phyloP scores from a whole-genome alignment of 2,888 invertebrate species.

The Brachypterus glaber region DNA sequence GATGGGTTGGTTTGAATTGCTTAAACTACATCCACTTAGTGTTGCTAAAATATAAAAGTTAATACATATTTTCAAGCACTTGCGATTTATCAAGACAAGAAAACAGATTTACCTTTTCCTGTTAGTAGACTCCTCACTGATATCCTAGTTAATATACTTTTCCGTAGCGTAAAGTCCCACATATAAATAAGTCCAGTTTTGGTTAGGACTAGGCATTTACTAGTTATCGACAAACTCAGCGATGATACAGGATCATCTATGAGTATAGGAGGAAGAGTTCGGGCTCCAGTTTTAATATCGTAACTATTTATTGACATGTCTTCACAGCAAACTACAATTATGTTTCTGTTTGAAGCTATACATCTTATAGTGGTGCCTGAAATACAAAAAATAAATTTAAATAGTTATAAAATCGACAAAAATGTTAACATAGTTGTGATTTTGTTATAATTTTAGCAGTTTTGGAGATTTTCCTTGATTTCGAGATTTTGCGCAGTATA shows the following conservation, averaged over 20 bases:
- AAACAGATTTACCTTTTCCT: slow-evolving; percentile 45
- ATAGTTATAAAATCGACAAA: background rate
- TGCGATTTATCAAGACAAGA: too few species aligned
- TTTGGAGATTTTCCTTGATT: too few species aligned
- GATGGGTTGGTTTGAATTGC: slow-evolving; percentile 62
- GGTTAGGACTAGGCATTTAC: slow-evolving; percentile 47
- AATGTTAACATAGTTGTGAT: background rate
- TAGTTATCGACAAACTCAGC: slow-evolving; percentile 42
- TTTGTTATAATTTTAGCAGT: too few species aligned
- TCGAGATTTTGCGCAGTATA: too few species aligned
- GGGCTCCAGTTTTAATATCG: slow-evolving; percentile 42
- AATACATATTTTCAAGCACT: background rate
- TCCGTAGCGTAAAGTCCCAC: slow-evolving; percentile 51
- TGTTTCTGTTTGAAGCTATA: slow-evolving; percentile 49
- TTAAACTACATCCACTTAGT: slow-evolving; percentile 50
- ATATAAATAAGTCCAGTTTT: slow-evolving; percentile 45
- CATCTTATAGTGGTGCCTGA: slow-evolving; percentile 52
- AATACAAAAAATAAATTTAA: too few species aligned
- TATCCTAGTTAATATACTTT: slow-evolving; percentile 46
- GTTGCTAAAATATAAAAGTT: slow-evolving; percentile 38
- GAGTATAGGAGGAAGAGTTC: slow-evolving; percentile 46
- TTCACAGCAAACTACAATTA: slow-evolving; percentile 55
- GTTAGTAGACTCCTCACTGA: slow-evolving; percentile 52
- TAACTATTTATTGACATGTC: slow-evolving; percentile 60
- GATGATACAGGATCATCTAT: slow-evolving; percentile 52